Base-by-base conservation (phyloP, 1,140 invertebrate species). In the Schmidtea mediterranea region DNA sequence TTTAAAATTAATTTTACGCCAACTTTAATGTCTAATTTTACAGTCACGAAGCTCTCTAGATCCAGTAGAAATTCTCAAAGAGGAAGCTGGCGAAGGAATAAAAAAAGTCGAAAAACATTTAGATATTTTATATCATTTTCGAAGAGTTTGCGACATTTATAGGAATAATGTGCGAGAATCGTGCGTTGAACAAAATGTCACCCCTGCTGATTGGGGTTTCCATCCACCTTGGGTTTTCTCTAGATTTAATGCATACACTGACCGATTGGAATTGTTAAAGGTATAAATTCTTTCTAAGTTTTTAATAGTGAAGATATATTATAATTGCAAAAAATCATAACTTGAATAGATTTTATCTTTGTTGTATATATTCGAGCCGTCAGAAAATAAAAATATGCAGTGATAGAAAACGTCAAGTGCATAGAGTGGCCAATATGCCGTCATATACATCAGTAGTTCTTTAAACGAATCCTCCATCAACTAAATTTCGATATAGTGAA, bases 71-170 rank as follows among this genome's bases (percentile, higher is more conserved):
- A 73, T 89, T 50, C 87, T 89, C 59, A 64, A 69, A 55, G 59
- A 65, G 49, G 68, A 68, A 53, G 54, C 59, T 22, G 65, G 65
- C 52, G 67, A 69, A 55, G 57, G 56, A 9, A 78, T 84, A 58
- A 80, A 77, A 56, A 82, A 87, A 58, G 78, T 86, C 6, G 77
- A 81, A 55, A 80, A 84, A 68, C 78, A 81, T 10, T 73, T 77
- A 54, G 75, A 77, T 60, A 72, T 82, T 1, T 72, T 76, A 52
- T 62, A 76, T 23, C 77, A 75, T 15, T 74, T 79, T 58, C 72
- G 74, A 58, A 16, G 38, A 23, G 13, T 41, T 3, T 40, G 19
- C 13, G 19, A 21, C 39, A 72, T 75, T 39, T 78, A 77, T 59
- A 76, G 75, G 57, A 70, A 74, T 37, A 77, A 75, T 56, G 59